Percentiles rank a stretch among this genome's conserved stretches.
Conservation (phyloP, 2,888 invertebrate genomes). For the Sarcophaga rosellei region DNA sequence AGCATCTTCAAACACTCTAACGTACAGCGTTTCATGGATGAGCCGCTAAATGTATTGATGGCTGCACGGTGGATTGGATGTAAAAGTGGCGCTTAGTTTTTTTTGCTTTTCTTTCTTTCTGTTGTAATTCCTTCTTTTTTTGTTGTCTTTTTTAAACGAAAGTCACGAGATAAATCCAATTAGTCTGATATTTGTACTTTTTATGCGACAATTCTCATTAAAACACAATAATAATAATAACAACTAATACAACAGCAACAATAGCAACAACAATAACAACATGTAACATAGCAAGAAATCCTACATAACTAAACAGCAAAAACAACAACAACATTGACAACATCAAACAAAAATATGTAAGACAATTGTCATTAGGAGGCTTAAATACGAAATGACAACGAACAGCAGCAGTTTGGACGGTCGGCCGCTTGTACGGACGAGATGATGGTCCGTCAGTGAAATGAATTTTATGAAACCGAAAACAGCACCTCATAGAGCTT, state of each 20-base stretch:
- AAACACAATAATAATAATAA: conserved; percentile 69
- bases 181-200: conserved; percentile 81
- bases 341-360: conserved; percentile 45
- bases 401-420: neutral
- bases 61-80: conserved; percentile 33
- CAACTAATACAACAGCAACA: conserved; percentile 35
- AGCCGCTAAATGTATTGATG: neutral
- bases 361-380: conserved; percentile 67
- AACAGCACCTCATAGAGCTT: conserved; percentile 65
- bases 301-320: conserved; percentile 56
- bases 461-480: conserved; percentile 62
- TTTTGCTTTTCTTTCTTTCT: conserved; percentile 11
- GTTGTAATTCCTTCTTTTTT: conserved; percentile 20
- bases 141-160: conserved; percentile 66
- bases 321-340: conserved; percentile 45
- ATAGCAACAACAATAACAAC: conserved; percentile 50
- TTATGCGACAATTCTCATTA: conserved; percentile 80
- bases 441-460: conserved; percentile 36
- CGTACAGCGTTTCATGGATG: conserved; percentile 1
- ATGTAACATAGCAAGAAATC: conserved; percentile 57
- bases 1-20: neutral
- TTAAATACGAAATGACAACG: conserved; percentile 38
- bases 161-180: conserved; percentile 80
- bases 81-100: conserved; percentile 66
- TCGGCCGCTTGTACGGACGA: conserved; percentile 5